These are phyloP conservation scores for Myrmecobius fasciatus DNA, from an alignment of 2,113 vertebrate species.

Conservation along the genomic window DNA sequence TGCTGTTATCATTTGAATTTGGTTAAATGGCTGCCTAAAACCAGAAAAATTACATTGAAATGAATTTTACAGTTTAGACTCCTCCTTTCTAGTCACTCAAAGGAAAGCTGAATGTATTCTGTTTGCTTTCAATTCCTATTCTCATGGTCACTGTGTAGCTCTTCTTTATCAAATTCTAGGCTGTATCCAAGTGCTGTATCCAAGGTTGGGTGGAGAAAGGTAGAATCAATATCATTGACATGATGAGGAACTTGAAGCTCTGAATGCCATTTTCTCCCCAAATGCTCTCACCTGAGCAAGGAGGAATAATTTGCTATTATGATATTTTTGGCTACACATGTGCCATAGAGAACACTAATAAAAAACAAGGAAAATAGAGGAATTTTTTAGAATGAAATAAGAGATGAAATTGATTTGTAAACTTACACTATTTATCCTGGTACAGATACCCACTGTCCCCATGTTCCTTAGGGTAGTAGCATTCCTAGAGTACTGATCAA, in stretches of 20 bases:
- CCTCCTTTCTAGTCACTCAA: neutral
- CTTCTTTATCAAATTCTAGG: conserved; percentile 21
- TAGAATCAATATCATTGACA: conserved; percentile 43
- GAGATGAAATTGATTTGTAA: conserved; percentile 45
- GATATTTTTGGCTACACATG: conserved; percentile 30
- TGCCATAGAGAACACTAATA: conserved; percentile 33
- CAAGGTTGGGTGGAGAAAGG: conserved; percentile 14
- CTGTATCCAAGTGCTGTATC: conserved; percentile 21
- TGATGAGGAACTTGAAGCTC: conserved; percentile 34
- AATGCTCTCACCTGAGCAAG: conserved; percentile 19
- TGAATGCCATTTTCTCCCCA: conserved; percentile 26
- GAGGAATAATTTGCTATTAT: conserved; percentile 30
- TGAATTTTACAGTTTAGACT: neutral
- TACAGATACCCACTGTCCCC: neutral
- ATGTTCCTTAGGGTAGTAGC: conserved; percentile 3
- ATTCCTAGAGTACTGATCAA: conserved; percentile 8
- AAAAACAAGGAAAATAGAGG: conserved; percentile 28
- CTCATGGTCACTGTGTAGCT: conserved; percentile 18
- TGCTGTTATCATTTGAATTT: neutral
- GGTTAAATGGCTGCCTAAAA: neutral
- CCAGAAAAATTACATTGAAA: neutral
- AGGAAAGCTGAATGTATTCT: neutral
- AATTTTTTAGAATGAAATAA: conserved; percentile 26
- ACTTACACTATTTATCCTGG: conserved; percentile 11
- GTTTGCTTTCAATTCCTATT: neutral